phyloP scores from a whole-genome alignment of 2,888 invertebrate genomes.

The Lochmaea crataegi region DNA sequence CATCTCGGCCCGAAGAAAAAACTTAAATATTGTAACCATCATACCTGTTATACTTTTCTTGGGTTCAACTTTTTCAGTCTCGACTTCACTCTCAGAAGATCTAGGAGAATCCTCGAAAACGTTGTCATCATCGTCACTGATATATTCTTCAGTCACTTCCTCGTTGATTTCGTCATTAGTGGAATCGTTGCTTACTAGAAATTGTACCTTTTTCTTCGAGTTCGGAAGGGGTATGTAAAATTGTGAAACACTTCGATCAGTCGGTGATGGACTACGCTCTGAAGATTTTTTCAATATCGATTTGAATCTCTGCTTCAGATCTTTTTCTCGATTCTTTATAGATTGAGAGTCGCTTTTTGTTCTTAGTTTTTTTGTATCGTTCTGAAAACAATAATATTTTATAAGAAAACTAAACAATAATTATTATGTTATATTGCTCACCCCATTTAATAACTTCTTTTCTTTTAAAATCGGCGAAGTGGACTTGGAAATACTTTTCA shows the following conservation, averaged over 20 bases:
- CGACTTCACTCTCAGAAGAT: conserved; percentile 5
- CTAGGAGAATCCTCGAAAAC: conserved; percentile 41
- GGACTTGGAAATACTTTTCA: conserved; percentile 27
- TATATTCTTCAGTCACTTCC: conserved; percentile 16
- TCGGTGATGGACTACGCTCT: conserved; percentile 59
- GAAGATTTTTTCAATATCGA: conserved; percentile 70
- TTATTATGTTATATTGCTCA: background rate
- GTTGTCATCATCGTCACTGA: conserved; percentile 39
- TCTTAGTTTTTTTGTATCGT: conserved; percentile 26
- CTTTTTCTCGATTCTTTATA: conserved; percentile 53
- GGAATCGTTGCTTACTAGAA: conserved; percentile 74
- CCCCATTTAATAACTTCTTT: conserved; percentile 18
- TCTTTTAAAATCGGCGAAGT: conserved; percentile 30
- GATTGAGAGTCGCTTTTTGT: conserved; percentile 41
- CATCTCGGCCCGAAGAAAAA: no score
- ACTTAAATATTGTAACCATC: background rate
- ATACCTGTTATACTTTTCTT: conserved; percentile 7
- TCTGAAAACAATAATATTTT: conserved; percentile 15
- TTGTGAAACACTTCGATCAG: conserved; percentile 66
- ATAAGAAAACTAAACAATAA: background rate
- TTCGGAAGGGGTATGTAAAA: conserved; percentile 73
- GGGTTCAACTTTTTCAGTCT: conserved; percentile 3
- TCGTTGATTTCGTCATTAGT: conserved; percentile 15
- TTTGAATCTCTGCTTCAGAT: conserved; percentile 61
- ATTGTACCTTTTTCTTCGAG: conserved; percentile 76